Base-by-base conservation (phyloP, 2,888 invertebrate species). In the Chironomus tentans region DNA sequence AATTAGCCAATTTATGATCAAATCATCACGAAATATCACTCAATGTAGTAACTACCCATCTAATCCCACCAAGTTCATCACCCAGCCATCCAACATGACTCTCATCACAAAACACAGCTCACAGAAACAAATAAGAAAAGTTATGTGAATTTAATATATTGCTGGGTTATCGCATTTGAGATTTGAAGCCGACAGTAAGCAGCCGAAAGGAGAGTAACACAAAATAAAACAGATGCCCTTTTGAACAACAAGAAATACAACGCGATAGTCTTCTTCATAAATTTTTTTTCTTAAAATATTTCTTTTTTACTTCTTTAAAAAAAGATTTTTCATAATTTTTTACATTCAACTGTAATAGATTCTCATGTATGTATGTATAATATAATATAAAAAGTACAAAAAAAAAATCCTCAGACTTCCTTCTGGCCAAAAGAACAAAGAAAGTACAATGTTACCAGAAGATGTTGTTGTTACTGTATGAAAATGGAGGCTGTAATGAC, bases 191-290 rank as follows among this genome's bases (percentile, higher is more conserved):
- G 38, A 68, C 68, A 46, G 46, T 15, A 46, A 46, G 61, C 72
- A 68, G 48, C 38, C 47, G n/a, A 65, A 74, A 74, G 47, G 47
- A 70, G 74, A 74, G 68, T 70, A 76, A 76, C 76, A 76, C 76
- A 76, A 76, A 76, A 76, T 76, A 76, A 76, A 76, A 68, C 76
- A 76, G 76, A 76, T 76, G 76, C 76, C 76, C 76, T 76, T 74
- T 76, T 69, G 28, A 70, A 18, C 46, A 28, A 68, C 12, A 68
- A 68, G 73, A 74, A 74, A 21, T 21, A 68, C n/a, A 74, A 48
- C 46, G 22, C 65, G 65, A 74, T 48, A 48, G 22, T 68, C 62
- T 68, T 61, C 38, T 65, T 74, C 46, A 74, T 68, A 74, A 74
- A 61, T n/a, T 74, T 46, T 68, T 68, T 24, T 28, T 71, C 24